These are phyloP conservation scores for Murina feae DNA, from an alignment of 2,113 vertebrate genomes.

Conservation along the genomic window DNA sequence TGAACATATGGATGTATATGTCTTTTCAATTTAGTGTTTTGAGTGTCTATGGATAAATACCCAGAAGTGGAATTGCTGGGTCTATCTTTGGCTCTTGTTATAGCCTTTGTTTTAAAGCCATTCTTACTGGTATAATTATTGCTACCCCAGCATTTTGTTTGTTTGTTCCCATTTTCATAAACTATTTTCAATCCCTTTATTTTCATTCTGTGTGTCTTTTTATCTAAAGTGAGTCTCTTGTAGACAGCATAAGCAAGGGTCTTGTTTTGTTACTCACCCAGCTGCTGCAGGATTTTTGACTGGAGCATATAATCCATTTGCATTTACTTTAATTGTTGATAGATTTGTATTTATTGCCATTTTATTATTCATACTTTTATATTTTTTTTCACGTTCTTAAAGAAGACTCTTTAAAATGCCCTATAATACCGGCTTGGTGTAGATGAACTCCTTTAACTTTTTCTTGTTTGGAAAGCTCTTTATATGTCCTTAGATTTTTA, in stretches of 20 bases:
- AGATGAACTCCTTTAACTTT: background rate
- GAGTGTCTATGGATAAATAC: background rate
- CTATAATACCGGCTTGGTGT: background rate
- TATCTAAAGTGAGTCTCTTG: background rate
- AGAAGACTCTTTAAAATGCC: too few relatives aligned
- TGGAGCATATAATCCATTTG: background rate
- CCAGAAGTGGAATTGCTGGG: background rate
- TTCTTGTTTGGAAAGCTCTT: background rate
- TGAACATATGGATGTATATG: background rate
- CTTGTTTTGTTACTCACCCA: background rate
- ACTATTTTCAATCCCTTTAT: background rate
- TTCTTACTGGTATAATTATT: background rate
- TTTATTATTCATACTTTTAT: background rate
- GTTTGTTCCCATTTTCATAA: background rate
- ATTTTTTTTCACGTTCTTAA: background rate
- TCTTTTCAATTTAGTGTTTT: background rate
- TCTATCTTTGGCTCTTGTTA: background rate
- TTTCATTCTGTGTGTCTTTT: background rate
- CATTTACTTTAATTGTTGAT: background rate
- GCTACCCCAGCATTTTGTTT: background rate
- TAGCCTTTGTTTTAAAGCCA: background rate
- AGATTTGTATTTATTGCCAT: background rate
- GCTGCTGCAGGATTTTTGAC: background rate
- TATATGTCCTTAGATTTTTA: background rate
- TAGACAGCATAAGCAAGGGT: background rate